Base-by-base conservation (phyloP, 2,113 vertebrate genomes). In the Perognathus longimembris region DNA sequence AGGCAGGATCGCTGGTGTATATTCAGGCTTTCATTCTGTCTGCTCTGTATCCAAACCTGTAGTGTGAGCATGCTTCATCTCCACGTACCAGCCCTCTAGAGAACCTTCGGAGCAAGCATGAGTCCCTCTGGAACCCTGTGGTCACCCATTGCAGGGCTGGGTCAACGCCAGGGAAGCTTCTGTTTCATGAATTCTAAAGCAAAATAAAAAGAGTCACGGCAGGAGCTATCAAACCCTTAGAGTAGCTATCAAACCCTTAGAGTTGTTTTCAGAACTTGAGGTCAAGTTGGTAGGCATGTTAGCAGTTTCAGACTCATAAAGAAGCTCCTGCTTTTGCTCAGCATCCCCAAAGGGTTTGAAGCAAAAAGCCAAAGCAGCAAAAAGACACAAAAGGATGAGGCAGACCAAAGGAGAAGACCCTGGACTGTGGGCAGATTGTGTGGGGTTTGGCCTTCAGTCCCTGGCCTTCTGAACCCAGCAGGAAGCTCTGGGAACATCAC, bases 361-460 rank as follows among this genome's bases (percentile, higher is more conserved):
- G 90, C 96, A 70, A 98, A 98, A 94, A 97, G 88, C 91, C 97
- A 93, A 12, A 93, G 93, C 71, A 61, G 85, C 78, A 98, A 97
- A 96, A 93, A 79, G 97, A 97, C 1, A n/a, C 94, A 4, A 97
- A 97, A 93, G 95, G 96, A 78, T 69, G 97, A 91, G 93, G 97
- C 85, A 88, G 97, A 67, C 97, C 93, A 67, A 97, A 97, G 90
- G 98, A 99, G 97, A 99, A 98, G 98, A 98, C 98, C 0, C 97
- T 99, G 94, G 98, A 99, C 38, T 99, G 99, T 74, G 98, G 98
- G 22, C 98, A 99, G 66, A 98, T 98, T 0, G 99, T 99, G 36
- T 99, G 99, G 99, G 98, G 98, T 0, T 96, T 99, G 91, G 98
- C 99, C 14, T 99, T 99, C 76, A 99, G 99, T 59, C 98, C 98